phyloP scores from a whole-genome alignment of 2,113 vertebrate genomes.

The Diadophis punctatus region DNA sequence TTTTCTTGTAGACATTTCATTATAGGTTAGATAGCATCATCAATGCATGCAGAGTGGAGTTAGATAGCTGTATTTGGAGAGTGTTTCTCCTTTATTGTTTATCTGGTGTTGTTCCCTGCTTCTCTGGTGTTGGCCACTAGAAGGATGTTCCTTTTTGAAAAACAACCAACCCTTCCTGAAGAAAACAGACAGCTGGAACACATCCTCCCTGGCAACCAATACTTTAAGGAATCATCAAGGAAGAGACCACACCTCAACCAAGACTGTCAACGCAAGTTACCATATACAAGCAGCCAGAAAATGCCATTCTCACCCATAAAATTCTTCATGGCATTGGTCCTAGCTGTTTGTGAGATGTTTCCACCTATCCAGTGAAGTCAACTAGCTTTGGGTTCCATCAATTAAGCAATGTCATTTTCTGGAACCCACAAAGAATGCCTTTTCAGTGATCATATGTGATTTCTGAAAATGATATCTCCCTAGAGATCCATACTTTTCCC shows the following conservation, averaged over 20 bases:
- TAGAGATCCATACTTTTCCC: background rate
- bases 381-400: background rate
- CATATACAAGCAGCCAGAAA: background rate
- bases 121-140: background rate
- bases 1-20: background rate
- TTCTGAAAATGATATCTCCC: background rate
- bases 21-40: background rate
- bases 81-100: background rate
- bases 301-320: background rate
- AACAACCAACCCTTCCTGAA: background rate
- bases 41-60: background rate
- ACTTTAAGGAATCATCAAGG: background rate
- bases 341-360: background rate
- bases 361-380: background rate
- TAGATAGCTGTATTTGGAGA: background rate
- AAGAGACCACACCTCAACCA: background rate
- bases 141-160: background rate
- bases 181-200: background rate
- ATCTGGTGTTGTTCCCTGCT: background rate
- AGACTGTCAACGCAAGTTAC: background rate
- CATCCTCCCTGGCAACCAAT: background rate
- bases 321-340: background rate
- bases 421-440: background rate
- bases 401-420: background rate
- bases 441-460: background rate